Conservation (phyloP, 2,113 vertebrate species). For the Nycticorax nycticorax region DNA sequence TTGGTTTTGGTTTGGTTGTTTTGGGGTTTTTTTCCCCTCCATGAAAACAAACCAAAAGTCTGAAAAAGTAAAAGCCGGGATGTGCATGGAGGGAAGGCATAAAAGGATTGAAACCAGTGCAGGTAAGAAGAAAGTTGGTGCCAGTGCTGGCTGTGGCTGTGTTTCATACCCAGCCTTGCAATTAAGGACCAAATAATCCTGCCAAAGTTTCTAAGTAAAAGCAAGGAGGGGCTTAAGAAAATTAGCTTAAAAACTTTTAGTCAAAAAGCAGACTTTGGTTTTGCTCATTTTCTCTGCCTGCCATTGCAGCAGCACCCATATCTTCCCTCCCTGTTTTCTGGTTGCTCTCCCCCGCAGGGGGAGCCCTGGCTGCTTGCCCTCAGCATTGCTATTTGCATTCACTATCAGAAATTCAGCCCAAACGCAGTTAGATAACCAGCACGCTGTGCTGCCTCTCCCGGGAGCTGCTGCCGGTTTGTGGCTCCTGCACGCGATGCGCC, state of each 20-base stretch:
- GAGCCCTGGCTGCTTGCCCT: neutral
- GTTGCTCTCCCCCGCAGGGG: neutral
- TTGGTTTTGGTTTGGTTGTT: neutral
- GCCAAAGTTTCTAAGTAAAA: neutral
- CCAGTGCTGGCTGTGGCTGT: neutral
- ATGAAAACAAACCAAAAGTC: neutral
- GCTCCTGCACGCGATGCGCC: neutral
- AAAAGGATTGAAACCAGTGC: neutral
- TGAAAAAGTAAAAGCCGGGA: neutral
- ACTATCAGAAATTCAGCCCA: neutral
- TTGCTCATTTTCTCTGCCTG: neutral
- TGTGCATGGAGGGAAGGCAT: neutral
- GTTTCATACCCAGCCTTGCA: neutral
- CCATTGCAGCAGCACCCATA: rapidly evolving
- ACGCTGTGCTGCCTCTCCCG: neutral
- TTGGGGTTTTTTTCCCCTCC: neutral
- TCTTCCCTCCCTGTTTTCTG: neutral
- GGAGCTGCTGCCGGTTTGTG: neutral
- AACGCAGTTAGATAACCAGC: neutral
- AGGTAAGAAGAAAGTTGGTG: neutral
- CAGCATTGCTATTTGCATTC: neutral
- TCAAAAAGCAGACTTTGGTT: neutral
- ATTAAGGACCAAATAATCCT: neutral
- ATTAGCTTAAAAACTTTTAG: neutral
- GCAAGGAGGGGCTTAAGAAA: neutral